Evolutionary conservation across 2,888 invertebrate species (phyloP).

Genomic region (Brachyopa scutellaris): DNA sequence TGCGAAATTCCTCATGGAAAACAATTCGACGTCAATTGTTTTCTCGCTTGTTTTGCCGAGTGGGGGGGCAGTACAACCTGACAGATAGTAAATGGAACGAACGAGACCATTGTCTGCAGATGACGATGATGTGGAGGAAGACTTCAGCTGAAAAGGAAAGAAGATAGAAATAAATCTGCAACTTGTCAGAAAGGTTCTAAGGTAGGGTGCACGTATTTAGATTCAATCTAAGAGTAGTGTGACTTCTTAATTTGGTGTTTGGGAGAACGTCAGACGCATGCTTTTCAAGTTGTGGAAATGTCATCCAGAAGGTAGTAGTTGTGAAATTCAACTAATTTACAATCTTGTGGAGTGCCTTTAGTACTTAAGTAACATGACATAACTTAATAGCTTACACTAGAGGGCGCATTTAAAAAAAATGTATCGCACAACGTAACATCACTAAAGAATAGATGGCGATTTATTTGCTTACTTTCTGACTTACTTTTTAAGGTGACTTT

Average conservation of each 20-base stretch:
- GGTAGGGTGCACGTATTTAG: slow-evolving; percentile 2
- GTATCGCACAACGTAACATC: no score
- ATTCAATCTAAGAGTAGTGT: slow-evolving; percentile 36
- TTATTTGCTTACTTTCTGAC: no score
- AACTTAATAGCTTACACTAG: no score
- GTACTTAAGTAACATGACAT: no score
- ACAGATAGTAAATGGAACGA: slow-evolving; percentile 19
- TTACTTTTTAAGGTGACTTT: no score
- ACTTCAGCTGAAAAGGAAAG: slow-evolving; percentile 43
- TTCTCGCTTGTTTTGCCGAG: slow-evolving; percentile 32
- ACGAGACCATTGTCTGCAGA: slow-evolving; percentile 36
- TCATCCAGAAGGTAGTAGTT: no score
- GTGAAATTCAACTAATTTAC: no score
- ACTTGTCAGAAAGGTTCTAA: slow-evolving; percentile 11
- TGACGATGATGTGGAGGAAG: slow-evolving; percentile 55
- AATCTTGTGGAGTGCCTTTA: no score
- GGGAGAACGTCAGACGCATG: no score
- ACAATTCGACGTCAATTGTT: slow-evolving; percentile 71
- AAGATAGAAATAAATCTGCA: slow-evolving; percentile 30
- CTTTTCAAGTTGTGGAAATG: no score
- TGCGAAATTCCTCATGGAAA: slow-evolving; percentile 70
- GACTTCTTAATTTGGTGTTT: slow-evolving; percentile 60
- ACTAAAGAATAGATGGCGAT: no score
- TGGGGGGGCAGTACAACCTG: neutral
- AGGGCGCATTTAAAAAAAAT: no score